phyloP scores from a whole-genome alignment of 2,888 invertebrate species.

The Prostheceraeus crozeri region DNA sequence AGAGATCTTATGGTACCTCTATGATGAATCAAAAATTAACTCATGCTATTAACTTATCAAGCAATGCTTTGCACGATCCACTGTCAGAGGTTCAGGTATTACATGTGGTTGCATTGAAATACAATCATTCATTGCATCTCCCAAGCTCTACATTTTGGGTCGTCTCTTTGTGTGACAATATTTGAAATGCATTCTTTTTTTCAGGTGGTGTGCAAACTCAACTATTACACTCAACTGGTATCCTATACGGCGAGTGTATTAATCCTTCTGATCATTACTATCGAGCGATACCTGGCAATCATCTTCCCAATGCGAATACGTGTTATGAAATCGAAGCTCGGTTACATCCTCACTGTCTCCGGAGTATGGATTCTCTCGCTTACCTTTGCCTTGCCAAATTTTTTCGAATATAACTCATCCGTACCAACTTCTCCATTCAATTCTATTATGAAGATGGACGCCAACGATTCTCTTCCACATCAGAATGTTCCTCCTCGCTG shows the following conservation, averaged over 20 bases:
- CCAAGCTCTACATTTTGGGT: too few species aligned
- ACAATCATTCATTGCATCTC: too few species aligned
- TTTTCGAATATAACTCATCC: conserved; percentile 34
- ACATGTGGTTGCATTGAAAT: too few species aligned
- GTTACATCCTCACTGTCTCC: conserved; percentile 28
- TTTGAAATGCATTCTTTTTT: conserved; percentile 20
- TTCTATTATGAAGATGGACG: conserved; percentile 2
- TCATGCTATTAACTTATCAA: too few species aligned
- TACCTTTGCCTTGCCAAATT: conserved; percentile 29
- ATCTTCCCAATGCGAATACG: conserved; percentile 32
- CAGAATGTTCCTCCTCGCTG: background rate
- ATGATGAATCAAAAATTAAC: too few species aligned
- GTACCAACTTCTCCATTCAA: too few species aligned
- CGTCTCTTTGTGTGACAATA: too few species aligned
- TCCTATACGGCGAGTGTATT: conserved; percentile 33
- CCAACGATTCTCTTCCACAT: background rate
- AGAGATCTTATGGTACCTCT: too few species aligned
- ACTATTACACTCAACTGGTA: conserved; percentile 32
- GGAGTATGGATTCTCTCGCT: conserved; percentile 32
- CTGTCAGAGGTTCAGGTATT: too few species aligned
- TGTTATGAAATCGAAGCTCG: conserved; percentile 4
- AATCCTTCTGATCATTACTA: conserved; percentile 32
- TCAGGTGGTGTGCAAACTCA: conserved; percentile 34
- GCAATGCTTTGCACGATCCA: too few species aligned
- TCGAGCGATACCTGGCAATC: conserved; percentile 37